Base-by-base conservation (phyloP, 2,113 vertebrate species). In the Astur gentilis region DNA sequence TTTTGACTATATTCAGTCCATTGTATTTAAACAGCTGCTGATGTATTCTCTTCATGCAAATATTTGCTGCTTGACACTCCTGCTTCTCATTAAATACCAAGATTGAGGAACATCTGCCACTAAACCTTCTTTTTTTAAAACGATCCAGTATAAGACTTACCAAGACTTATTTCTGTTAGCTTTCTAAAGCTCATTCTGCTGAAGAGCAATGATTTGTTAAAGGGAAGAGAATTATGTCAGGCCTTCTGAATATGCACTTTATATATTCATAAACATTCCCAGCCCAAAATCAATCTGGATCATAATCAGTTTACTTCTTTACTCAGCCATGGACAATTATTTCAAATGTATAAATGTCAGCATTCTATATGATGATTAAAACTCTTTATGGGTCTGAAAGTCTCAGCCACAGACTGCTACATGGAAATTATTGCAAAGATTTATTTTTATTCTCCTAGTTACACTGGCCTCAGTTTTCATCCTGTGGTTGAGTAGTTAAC, bases 241-340 rank as follows among this genome's bases (percentile, higher is more conserved):
- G 40, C 47, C 34, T 90, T 85, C 61, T 87, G 58, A 95, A 89
- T 87, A 89, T 3, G 8, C 49, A 42, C 32, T 69, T 82, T 58
- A 87, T 84, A n/a, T 61, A 95, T 72, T 85, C 65, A 71, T 82
- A 76, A 96, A 76, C 25, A 72, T 91, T 54, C 19, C 19, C 44
- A 83, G 70, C 44, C 69, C 25, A 2, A 79, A 91, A 87, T 76
- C 83, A 89, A 11, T 96, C 73, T 83, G 49, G 54, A n/a, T 57
- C 25, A 72, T 95, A 95, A 94, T 89, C 83, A 89, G 78, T 82
- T 97, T 95, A 95, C 49, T 95, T 97, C 54, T 95, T 90, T 95
- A 75, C 50, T 91, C 87, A 92, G 78, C 36, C 77, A 83, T 13
- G 66, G 81, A 62, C 84, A 92, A 77, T 91, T 89, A 87, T 95